Evolutionary conservation across 2,888 invertebrate species (phyloP).

Genomic region (Amphipyra berbera): DNA sequence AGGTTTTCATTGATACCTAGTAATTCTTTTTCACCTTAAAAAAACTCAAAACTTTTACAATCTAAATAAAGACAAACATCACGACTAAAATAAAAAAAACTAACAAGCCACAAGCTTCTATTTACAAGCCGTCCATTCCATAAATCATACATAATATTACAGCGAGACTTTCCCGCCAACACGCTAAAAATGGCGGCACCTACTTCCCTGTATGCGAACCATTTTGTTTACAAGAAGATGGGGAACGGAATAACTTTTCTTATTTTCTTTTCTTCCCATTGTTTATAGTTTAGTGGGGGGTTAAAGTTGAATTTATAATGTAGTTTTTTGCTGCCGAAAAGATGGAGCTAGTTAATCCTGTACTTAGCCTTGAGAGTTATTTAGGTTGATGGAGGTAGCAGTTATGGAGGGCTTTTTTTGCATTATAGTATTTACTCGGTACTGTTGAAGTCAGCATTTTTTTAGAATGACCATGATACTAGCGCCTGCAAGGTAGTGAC

Average conservation of each 20-base stretch:
- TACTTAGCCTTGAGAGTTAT: background rate
- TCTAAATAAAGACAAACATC: constrained; percentile 21
- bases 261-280: constrained; percentile 58
- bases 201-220: constrained; percentile 61
- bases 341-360: constrained; percentile 13
- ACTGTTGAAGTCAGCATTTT: background rate
- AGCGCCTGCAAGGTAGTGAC: too few relatives aligned
- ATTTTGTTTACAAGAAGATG: constrained; percentile 64
- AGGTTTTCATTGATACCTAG: too few relatives aligned
- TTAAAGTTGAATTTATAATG: constrained; percentile 33
- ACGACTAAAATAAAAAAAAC: constrained; percentile 29
- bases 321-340: background rate
- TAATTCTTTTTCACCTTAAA: too few relatives aligned
- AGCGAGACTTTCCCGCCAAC: constrained; percentile 25
- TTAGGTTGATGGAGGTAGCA: background rate
- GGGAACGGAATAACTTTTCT: constrained; percentile 66
- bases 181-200: constrained; percentile 33
- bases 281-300: constrained; percentile 43
- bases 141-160: constrained; percentile 45
- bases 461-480: too few relatives aligned
- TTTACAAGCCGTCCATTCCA: constrained; percentile 30
- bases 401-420: background rate
- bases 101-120: constrained; percentile 25
- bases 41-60: background rate
- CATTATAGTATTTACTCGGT: background rate